phyloP scores from a whole-genome alignment of 64 coral and sea anemone species.

The Stylophora pistillata region DNA sequence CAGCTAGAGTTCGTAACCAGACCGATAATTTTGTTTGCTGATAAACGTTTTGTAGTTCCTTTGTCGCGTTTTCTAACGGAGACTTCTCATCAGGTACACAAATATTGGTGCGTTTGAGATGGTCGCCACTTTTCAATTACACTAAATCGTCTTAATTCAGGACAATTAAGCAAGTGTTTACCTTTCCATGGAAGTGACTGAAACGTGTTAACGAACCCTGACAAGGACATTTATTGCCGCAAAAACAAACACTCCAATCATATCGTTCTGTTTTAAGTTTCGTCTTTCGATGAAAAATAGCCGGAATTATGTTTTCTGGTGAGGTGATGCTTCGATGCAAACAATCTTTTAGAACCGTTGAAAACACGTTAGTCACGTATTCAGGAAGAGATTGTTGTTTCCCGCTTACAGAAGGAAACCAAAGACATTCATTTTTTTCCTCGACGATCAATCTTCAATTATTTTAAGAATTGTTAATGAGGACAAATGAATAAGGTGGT shows the following conservation, averaged over 20 bases:
- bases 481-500: neutral
- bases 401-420: neutral
- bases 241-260: neutral
- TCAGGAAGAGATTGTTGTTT: neutral
- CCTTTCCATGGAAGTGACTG: neutral
- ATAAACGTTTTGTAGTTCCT: too few species aligned
- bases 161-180: slow-evolving; percentile 13
- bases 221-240: neutral
- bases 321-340: neutral
- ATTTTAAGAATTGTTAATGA: neutral
- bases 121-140: slow-evolving; percentile 2
- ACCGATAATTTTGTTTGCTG: too few species aligned
- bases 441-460: neutral
- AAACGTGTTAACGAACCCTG: slow-evolving; percentile 15
- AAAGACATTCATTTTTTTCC: neutral
- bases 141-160: neutral
- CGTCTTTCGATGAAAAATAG: neutral
- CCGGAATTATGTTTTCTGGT: neutral
- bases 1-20: too few species aligned
- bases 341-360: neutral
- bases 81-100: neutral
- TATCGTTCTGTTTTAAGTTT: neutral
- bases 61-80: too few species aligned
- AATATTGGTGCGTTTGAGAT: neutral
- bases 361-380: neutral